A percentile compares a stretch with the other conserved stretches of the same genome.
Evolutionary conservation across 64 coral and sea anemone genomes (phyloP).

Genomic region (Orbicella faveolata): DNA sequence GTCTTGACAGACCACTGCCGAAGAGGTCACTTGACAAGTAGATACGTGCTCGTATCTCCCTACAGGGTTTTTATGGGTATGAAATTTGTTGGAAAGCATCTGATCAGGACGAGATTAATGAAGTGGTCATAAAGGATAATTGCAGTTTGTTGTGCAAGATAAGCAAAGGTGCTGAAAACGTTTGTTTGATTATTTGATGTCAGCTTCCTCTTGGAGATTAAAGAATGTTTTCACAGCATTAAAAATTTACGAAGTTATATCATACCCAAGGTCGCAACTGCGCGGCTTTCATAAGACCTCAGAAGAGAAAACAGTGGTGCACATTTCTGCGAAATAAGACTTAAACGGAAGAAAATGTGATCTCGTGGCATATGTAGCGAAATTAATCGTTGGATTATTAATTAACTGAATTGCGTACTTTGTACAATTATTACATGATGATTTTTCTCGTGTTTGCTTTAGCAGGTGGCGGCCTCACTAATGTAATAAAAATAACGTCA

Average conservation of each 20-base stretch:
- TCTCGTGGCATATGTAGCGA: neutral
- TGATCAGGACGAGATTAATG: neutral
- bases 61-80: neutral
- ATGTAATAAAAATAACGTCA: neutral
- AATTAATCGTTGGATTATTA: neutral
- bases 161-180: neutral
- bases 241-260: neutral
- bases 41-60: neutral
- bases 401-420: neutral
- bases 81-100: neutral
- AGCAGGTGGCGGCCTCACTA: neutral
- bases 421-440: neutral
- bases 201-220: neutral
- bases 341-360: neutral
- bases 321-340: too few species aligned
- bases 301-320: too few species aligned
- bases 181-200: neutral
- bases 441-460: neutral
- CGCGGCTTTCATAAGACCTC: neutral
- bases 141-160: neutral
- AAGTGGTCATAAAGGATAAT: neutral
- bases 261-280: neutral
- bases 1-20: conserved; percentile 49
- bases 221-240: conserved; percentile 14
- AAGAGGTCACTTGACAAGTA: conserved; percentile 60